Base-by-base conservation (phyloP, 2,888 invertebrate species). In the Maniola hyperantus region DNA sequence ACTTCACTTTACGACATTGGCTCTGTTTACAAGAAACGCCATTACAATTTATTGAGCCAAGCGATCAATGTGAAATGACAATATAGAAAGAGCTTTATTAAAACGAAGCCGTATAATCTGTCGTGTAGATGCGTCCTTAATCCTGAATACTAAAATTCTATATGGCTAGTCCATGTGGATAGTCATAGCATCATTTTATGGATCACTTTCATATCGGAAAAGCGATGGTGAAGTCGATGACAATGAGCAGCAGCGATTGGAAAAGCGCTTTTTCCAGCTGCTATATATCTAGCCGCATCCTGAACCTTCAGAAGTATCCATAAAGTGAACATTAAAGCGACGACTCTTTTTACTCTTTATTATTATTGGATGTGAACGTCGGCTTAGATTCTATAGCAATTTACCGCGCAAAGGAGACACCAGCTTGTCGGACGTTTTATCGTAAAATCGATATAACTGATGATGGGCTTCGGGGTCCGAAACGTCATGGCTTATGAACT, bases 261-360 rank as follows among this genome's bases (percentile, higher is more conserved):
- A 74, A 78, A 76, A 82, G 79, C 79, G 81, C 79, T 83, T 86
- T 82, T 88, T 85, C 87, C 83, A 76, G 80, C 80, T 75, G 80
- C 80, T 81, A 81, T 88, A 87, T 87, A 86, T 86, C 83, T 83
- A 81, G 70, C 79, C 82, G 81, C 84, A 85, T 86, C 83, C 84
- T 81, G 85, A 84, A 83, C 86, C 88, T 84, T 85, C 83, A 85
- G 85, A 91, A 91, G 88, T 85, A 83, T 83, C 88, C 86, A 89
- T 92, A 92, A 91, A 92, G 87, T 82, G 85, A 81, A 85, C 91
- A 89, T 91, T 91, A 91, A 91, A 92, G 84, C 85, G 89, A 84
- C 85, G 87, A 91, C 85, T 90, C 91, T 92, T 92, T 91, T 91
- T 91, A 92, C 89, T 88, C 86, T 92, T 92, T 92, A 91, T 92